phyloP scores from a whole-genome alignment of 2,113 vertebrate genomes.

The Elgaria multicarinata region DNA sequence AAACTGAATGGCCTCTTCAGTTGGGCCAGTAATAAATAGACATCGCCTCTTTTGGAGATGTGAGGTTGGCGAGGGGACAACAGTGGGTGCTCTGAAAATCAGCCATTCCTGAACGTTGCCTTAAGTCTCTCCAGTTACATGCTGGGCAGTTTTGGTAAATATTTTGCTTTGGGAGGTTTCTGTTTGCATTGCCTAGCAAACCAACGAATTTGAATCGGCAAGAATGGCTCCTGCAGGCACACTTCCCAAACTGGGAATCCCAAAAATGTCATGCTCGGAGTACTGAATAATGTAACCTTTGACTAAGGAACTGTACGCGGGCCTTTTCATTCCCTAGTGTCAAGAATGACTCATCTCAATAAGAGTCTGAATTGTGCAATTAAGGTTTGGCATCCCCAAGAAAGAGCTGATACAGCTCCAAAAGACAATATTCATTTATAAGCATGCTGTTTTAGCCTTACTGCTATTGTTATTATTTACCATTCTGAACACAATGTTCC shows the following conservation, averaged over 20 bases:
- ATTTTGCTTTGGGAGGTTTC: neutral
- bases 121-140: neutral
- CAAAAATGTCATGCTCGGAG: neutral
- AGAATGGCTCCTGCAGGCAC: neutral
- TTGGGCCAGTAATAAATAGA: neutral
- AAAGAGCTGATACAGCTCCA: neutral
- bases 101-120: neutral
- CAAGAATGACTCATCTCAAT: slow-evolving; percentile 1
- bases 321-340: neutral
- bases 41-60: neutral
- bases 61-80: neutral
- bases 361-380: slow-evolving; percentile 5
- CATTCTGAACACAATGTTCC: neutral
- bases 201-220: neutral
- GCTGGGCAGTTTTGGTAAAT: neutral
- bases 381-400: neutral
- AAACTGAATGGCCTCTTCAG: neutral
- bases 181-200: neutral
- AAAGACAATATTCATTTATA: slow-evolving; percentile 3
- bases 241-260: neutral
- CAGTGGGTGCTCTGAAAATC: neutral
- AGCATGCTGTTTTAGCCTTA: neutral
- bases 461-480: neutral
- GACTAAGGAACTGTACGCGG: neutral
- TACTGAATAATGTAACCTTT: slow-evolving; percentile 13